Evolutionary conservation across 2,113 vertebrate genomes (phyloP).

Genomic region (Haemorhous mexicanus): DNA sequence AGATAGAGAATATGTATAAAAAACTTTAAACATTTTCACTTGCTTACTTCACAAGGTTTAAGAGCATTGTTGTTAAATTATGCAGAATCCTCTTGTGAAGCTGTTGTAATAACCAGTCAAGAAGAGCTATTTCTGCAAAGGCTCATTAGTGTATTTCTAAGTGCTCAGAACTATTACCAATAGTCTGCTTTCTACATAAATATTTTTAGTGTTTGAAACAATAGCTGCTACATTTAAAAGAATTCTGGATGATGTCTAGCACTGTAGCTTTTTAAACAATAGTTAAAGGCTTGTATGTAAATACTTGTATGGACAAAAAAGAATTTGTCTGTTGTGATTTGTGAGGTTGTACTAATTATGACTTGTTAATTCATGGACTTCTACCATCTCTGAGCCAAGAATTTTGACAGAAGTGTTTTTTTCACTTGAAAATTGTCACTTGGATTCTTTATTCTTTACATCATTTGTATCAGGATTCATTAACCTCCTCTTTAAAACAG

Average conservation of each 20-base stretch:
- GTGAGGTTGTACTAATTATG: not conserved
- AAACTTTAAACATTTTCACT: not conserved
- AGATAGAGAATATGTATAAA: not conserved
- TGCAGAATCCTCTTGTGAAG: constrained; percentile 16
- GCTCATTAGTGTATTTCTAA: not conserved
- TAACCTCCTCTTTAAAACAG: not conserved
- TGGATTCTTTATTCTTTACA: not conserved
- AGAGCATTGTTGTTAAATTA: not conserved
- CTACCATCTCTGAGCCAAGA: not conserved
- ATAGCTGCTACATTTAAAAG: not conserved
- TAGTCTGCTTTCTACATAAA: not conserved
- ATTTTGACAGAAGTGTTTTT: not conserved
- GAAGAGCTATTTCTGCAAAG: constrained; percentile 20
- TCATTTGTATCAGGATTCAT: not conserved
- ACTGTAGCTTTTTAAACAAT: not conserved
- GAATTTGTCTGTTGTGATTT: not conserved
- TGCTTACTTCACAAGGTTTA: constrained; percentile 3
- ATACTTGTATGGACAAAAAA: not conserved
- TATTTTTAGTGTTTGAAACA: constrained; percentile 9
- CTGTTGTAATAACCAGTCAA: not conserved
- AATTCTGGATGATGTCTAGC: not conserved
- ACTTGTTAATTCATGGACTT: not conserved
- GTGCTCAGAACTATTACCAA: not conserved
- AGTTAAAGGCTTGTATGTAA: not conserved
- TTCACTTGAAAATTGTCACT: not conserved